A percentile compares a stretch with the other conserved stretches of the same genome.
Conservation (phyloP, 2,113 vertebrate genomes). For the Corapipo altera region DNA sequence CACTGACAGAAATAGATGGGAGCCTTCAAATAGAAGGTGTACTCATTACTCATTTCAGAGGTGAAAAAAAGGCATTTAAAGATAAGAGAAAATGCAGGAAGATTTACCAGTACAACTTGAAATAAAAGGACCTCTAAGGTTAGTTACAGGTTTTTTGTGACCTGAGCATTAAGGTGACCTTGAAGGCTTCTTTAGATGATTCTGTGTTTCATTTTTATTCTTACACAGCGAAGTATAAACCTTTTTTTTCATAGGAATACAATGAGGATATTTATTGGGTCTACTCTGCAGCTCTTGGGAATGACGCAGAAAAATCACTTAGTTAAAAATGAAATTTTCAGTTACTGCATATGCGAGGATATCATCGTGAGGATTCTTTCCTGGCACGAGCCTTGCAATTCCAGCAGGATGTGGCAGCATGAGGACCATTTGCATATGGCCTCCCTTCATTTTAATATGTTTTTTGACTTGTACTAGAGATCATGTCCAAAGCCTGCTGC, state of each 20-base stretch:
- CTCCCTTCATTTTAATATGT: rapidly evolving
- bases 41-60: not conserved
- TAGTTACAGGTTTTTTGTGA: not conserved
- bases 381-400: not conserved
- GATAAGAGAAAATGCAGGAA: not conserved
- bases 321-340: not conserved
- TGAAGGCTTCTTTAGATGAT: not conserved
- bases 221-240: not conserved
- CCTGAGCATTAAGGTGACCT: not conserved
- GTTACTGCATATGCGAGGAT: not conserved
- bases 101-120: not conserved
- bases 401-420: not conserved
- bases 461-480: not conserved
- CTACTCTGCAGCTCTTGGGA: not conserved
- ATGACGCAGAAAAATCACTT: not conserved
- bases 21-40: not conserved
- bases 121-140: not conserved
- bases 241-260: not conserved
- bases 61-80: not conserved
- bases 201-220: not conserved
- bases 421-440: not conserved
- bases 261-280: not conserved
- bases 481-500: not conserved
- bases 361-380: not conserved
- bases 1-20: not conserved